These are phyloP conservation scores for Machimus atricapillus DNA, from an alignment of 2,888 invertebrate genomes.

Conservation along the genomic window DNA sequence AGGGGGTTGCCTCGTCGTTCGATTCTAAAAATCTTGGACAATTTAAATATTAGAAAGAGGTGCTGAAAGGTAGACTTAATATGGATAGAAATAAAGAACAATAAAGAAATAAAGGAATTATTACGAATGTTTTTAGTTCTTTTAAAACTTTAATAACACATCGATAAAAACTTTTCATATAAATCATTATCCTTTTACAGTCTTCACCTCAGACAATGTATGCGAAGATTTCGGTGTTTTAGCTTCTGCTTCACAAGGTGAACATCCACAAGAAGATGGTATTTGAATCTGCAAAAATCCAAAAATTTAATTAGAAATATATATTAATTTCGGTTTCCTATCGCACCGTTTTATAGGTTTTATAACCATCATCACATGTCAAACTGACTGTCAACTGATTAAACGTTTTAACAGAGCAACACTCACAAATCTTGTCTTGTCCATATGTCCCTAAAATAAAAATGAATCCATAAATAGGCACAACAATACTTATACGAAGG, in stretches of 20 bases:
- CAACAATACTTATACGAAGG: background rate
- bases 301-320: background rate
- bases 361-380: constrained; percentile 63
- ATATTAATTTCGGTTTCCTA: background rate
- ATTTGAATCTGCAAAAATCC: background rate
- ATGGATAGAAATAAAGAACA: too few relatives aligned
- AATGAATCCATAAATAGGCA: constrained; percentile 16
- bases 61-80: too few relatives aligned
- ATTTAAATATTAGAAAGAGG: too few relatives aligned
- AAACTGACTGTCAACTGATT: constrained; percentile 57
- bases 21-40: too few relatives aligned
- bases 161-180: background rate
- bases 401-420: constrained; percentile 64
- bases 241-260: background rate
- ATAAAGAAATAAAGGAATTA: too few relatives aligned
- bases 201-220: background rate
- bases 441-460: constrained; percentile 63
- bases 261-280: constrained; percentile 22
- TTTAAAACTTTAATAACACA: background rate
- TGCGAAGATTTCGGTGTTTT: background rate
- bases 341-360: constrained; percentile 39
- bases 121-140: background rate
- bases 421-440: constrained; percentile 68
- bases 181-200: background rate
- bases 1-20: too few relatives aligned